Base-by-base conservation (phyloP, 2,113 vertebrate genomes). In the Phoenicopterus ruber region DNA sequence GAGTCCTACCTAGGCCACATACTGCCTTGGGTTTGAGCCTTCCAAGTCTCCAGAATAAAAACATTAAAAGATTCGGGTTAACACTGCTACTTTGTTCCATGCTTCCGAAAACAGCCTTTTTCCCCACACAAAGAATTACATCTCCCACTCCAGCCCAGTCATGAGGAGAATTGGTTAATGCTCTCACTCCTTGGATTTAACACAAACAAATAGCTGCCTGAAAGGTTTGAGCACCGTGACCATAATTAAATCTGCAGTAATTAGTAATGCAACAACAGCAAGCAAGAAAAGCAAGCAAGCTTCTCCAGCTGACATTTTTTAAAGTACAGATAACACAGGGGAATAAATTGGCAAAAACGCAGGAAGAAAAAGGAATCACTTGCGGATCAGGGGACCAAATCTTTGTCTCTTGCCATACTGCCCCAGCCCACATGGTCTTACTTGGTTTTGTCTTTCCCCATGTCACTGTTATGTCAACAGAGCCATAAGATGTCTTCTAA, bases 211-310 rank as follows among this genome's bases (percentile, higher is more conserved):
- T 57, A 87, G 61, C 88, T 91, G 65, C 83, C 83, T 91, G 46
- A 91, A 95, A 94, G 54, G 83, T 91, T 89, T 87, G 93, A 97
- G 49, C 57, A 70, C 72, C 8, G 0, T 95, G 88, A 88, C 91
- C 57, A 62, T 94, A 94, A 96, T 96, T 93, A 94, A 93, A 97
- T 92, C 94, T 94, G 77, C 63, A 79, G 61, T 80, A 91, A 92
- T 94, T 89, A 95, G 61, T 71, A 92, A 92, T 86, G 83, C 83
- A 91, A 82, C 1, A 25, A 86, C 65, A 88, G 69, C 80, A 94
- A 94, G 69, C 63, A 61, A 66, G 88, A 69, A 94, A 92, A 82
- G 54, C 38, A 74, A 84, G 80, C 55, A 76, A 49, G 9, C 86
- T 95, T 89, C 77, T 95, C 66, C 84, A 82, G 70, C 6, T 91